Evolutionary conservation across 2,797 vertebrate species (phyloP), one percentile per base, ranked within the genome.

Genomic region (Melopsittacus undulatus): DNA sequence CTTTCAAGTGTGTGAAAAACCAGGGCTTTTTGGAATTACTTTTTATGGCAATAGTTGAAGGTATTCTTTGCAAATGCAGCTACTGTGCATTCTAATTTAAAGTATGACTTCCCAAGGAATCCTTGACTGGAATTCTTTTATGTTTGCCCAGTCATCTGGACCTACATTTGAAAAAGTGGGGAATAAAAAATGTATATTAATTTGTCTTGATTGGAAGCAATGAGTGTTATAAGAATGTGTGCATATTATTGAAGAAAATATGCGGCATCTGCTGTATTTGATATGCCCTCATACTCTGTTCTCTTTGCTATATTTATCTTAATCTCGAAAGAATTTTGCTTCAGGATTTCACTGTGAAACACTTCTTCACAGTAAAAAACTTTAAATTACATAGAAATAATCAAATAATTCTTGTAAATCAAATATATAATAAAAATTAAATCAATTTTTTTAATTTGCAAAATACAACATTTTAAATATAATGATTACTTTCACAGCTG

Each of bases 221-320:
- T 51, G 23, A 83, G 7, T 61, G 30, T 86, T 95, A 57, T 57
- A 76, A 75, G 91, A 90, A 72, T n/a, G 11, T 68, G 2, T 45
- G 12, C 11, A 1, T 74, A 40, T 64, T 32, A 49, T 34, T 83
- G 73, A 86, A 69, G 27, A 68, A 77, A 83, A 42, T 57, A 61
- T 17, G 21, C 93, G 52, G n/a, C 45, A 82, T 91, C 51, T 89
- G 61, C 75, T 9, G 5, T 90, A 77, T 67, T 85, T 83, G 20
- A 64, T 91, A 32, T 73, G 59, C 52, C 48, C 10, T 85, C 34
- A 4, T 64, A 29, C 75, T 92, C 61, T 92, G 64, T 85, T 95
- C 67, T 46, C 78, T 89, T 62, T 83, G 52, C 61, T 94, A 7
- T 85, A 74, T 91, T 94, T 92, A 48, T 89, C 59, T 85, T 87